Evolutionary conservation across 2,113 vertebrate species (phyloP).

Genomic region (Scopus umbretta): DNA sequence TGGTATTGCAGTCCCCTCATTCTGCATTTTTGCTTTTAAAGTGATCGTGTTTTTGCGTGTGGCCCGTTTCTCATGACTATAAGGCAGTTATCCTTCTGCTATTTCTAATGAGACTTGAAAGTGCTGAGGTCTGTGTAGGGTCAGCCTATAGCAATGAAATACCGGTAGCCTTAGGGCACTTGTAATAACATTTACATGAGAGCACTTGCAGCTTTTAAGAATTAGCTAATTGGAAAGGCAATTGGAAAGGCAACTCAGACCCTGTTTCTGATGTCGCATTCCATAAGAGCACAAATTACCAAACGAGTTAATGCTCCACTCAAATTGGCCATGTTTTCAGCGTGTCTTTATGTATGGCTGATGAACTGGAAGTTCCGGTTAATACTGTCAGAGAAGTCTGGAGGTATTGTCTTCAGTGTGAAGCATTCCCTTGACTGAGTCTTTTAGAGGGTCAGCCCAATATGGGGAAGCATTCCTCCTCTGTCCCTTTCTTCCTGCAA

Average conservation of each 20-base stretch:
- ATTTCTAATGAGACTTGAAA: background rate
- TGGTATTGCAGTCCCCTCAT: background rate
- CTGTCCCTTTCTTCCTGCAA: background rate
- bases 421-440: background rate
- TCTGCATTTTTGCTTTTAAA: background rate
- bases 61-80: background rate
- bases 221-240: background rate
- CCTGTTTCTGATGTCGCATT: background rate
- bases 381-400: background rate
- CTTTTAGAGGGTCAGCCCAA: background rate
- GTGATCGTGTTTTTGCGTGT: rapidly evolving
- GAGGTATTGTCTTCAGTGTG: background rate
- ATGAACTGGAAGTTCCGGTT: constrained; percentile 30
- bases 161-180: too few species aligned
- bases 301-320: background rate
- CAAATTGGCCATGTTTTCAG: background rate
- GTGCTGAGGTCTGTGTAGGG: background rate
- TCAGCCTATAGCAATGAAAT: background rate
- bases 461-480: background rate
- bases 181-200: background rate
- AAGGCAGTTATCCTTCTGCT: background rate
- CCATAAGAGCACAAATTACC: constrained; percentile 10
- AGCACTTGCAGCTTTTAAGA: background rate
- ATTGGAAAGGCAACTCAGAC: background rate
- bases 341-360: background rate